A percentile compares a stretch with the other conserved stretches of the same genome.
Conservation (phyloP, 2,113 vertebrate genomes). For the Thunnus thynnus region DNA sequence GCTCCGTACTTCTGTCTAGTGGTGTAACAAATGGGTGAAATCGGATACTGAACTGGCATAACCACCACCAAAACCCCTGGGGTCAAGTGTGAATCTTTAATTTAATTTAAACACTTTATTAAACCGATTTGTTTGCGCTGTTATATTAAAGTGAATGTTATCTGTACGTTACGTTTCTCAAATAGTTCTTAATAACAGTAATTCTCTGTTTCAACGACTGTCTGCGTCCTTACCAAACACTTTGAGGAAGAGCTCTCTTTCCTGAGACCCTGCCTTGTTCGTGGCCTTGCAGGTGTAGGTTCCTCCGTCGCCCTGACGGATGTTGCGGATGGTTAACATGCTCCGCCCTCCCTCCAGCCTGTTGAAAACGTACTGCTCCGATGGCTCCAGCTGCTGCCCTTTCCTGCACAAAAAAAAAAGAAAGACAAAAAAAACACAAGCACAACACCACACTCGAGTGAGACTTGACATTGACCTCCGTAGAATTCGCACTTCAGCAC, state of each 20-base stretch:
- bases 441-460: not conserved
- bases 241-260: slow-evolving; percentile 92
- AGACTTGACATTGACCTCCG: slow-evolving; percentile 3
- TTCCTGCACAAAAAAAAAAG: slow-evolving; percentile 82
- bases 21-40: too few species aligned
- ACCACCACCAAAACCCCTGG: too few species aligned
- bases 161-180: too few species aligned
- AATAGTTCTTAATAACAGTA: not conserved
- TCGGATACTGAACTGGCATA: too few species aligned
- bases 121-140: too few species aligned
- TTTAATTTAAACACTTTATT: too few species aligned
- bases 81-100: too few species aligned
- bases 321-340: slow-evolving; percentile 91
- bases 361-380: slow-evolving; percentile 88
- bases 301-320: slow-evolving; percentile 90
- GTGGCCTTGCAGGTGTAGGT: slow-evolving; percentile 91
- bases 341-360: slow-evolving; percentile 86
- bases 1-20: too few species aligned
- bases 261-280: slow-evolving; percentile 95
- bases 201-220: not conserved
- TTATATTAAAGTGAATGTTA: too few species aligned
- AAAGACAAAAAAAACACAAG: not conserved
- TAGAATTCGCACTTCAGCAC: not conserved
- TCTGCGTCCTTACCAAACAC: slow-evolving; percentile 92
- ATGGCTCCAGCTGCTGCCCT: slow-evolving; percentile 90